These are phyloP conservation scores for Lasius fuliginosus DNA, from an alignment of 2,888 invertebrate species.

Conservation along the genomic window DNA sequence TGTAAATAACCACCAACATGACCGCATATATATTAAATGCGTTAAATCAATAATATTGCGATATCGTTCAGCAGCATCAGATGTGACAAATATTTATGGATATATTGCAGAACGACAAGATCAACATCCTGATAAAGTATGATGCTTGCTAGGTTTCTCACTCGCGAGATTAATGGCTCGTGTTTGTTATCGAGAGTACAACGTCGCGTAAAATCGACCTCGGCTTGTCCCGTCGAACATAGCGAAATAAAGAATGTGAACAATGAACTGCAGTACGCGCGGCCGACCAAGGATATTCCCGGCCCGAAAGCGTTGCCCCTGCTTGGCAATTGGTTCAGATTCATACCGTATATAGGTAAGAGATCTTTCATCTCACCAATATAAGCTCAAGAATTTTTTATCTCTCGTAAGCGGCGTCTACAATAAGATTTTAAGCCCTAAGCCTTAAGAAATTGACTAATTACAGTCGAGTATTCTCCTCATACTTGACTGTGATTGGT, in stretches of 20 bases:
- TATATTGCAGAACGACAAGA: conserved; percentile 16
- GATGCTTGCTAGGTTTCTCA: conserved; percentile 10
- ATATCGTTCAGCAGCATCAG: background rate
- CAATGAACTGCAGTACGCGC: conserved; percentile 18
- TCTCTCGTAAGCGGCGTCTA: background rate
- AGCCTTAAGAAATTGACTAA: no score
- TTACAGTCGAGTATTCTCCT: no score
- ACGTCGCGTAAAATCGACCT: conserved; percentile 2
- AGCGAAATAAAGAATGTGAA: background rate
- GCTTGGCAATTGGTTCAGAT: conserved; percentile 84
- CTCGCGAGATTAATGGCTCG: conserved; percentile 19
- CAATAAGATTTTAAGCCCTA: no score
- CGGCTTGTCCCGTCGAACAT: background rate
- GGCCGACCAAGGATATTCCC: conserved; percentile 85
- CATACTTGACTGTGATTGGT: no score
- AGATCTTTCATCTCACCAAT: background rate
- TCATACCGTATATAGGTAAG: conserved; percentile 79
- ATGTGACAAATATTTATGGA: background rate
- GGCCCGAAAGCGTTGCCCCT: conserved; percentile 86
- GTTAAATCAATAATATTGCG: conserved; percentile 22
- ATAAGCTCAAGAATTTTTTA: background rate
- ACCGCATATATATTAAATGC: background rate
- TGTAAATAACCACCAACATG: conserved; percentile 16
- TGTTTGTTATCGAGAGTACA: background rate
- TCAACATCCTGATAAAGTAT: background rate